Evolutionary conservation across 2,888 invertebrate species (phyloP).

Genomic region (Apamea epomidion): DNA sequence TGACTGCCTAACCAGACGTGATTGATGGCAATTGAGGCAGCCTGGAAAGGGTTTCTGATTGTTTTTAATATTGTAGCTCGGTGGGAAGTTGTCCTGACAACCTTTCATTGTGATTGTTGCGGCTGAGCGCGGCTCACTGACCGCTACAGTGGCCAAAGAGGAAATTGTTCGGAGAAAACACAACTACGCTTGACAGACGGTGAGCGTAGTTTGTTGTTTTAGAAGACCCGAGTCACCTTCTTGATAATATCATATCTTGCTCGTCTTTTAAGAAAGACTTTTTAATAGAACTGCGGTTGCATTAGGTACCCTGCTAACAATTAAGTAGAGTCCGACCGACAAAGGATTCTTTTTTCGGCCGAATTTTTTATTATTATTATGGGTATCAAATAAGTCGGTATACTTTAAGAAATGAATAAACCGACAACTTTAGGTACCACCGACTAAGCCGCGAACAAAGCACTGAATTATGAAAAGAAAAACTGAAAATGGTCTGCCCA

Average conservation of each 20-base stretch:
- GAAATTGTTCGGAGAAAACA: neutral
- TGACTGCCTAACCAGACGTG: conserved; percentile 63
- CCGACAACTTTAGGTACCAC: neutral
- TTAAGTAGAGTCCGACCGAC: neutral
- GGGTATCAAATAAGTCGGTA: neutral
- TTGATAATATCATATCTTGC: neutral
- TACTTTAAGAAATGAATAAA: neutral
- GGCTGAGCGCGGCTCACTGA: conserved; percentile 20
- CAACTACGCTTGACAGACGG: neutral
- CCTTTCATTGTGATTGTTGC: conserved; percentile 31
- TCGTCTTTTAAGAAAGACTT: neutral
- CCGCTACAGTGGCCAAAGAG: neutral
- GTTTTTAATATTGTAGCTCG: conserved; percentile 41
- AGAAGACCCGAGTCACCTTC: neutral
- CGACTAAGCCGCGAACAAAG: neutral
- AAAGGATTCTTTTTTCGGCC: neutral
- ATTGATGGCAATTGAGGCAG: conserved; percentile 62
- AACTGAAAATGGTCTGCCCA: conserved; percentile 25
- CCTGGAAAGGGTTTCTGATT: conserved; percentile 56
- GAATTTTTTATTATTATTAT: neutral
- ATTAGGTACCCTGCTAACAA: neutral
- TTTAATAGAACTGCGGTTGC: neutral
- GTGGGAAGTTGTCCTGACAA: conserved; percentile 42
- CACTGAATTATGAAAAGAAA: conserved; percentile 26
- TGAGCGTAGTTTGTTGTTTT: neutral